Percentiles rank a stretch among this genome's conserved stretches.
phyloP scores from a whole-genome alignment of 1,140 invertebrate genomes.

The Drosophila ercepeae region DNA sequence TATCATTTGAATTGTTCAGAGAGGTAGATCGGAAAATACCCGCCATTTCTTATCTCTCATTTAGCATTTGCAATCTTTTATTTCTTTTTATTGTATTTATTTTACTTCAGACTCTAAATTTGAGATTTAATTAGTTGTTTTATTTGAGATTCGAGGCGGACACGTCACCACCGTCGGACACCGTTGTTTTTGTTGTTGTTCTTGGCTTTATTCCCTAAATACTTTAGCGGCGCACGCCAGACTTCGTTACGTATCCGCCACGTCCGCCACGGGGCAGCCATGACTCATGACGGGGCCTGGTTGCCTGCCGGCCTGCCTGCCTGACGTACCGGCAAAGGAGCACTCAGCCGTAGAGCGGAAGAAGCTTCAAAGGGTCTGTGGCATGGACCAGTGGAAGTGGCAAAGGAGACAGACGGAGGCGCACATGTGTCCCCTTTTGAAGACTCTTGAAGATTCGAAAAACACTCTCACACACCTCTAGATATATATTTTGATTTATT shows the following conservation, averaged over 20 bases:
- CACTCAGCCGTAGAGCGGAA: constrained; percentile 39
- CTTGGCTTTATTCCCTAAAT: constrained; percentile 58
- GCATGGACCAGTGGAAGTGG: neutral
- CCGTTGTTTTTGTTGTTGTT: constrained; percentile 40
- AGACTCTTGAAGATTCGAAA: constrained; percentile 17
- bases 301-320: neutral
- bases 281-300: constrained; percentile 35
- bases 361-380: constrained; percentile 45
- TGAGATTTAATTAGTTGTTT: constrained; percentile 45
- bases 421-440: constrained; percentile 1
- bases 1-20: constrained; percentile 52
- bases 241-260: constrained; percentile 45
- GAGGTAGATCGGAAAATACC: constrained; percentile 65
- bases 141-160: constrained; percentile 5
- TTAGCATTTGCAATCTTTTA: constrained; percentile 39
- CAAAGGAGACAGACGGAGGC: constrained; percentile 20
- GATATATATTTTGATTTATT: constrained; percentile 51
- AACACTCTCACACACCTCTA: constrained; percentile 18
- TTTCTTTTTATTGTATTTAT: neutral
- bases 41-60: constrained; percentile 58
- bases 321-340: constrained; percentile 14
- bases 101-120: constrained; percentile 36
- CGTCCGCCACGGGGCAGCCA: constrained; percentile 32
- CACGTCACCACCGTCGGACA: constrained; percentile 31
- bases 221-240: constrained; percentile 49